phyloP scores from a whole-genome alignment of 2,113 vertebrate species.

The Sula dactylatra region DNA sequence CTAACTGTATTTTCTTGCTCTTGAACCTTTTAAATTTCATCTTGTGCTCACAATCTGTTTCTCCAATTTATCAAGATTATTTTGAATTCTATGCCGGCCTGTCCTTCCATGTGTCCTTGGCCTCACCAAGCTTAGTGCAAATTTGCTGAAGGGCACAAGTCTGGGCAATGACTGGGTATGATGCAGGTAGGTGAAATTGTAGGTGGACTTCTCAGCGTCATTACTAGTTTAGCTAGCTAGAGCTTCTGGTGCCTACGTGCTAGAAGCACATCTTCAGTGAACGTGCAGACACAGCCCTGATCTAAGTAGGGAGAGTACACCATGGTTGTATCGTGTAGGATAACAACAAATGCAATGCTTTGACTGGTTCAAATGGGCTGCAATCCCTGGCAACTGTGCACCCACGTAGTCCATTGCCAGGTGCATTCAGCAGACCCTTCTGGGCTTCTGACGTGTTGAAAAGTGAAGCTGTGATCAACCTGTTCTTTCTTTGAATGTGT shows the following conservation, averaged over 20 bases:
- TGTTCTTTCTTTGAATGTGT: not conserved
- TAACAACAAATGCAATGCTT: not conserved
- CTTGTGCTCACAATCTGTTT: not conserved
- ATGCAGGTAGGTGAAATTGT: not conserved
- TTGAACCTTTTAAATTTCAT: not conserved
- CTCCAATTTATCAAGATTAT: not conserved
- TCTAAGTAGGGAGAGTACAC: not conserved
- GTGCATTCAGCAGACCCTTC: not conserved
- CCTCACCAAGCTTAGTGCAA: not conserved
- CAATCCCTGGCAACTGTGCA: not conserved
- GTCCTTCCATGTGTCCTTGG: not conserved
- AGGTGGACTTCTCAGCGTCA: not conserved
- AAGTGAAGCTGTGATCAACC: not conserved
- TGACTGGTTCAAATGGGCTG: not conserved
- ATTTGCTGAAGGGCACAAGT: not conserved
- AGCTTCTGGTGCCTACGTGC: not conserved
- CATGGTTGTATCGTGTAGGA: accelerated
- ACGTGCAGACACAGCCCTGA: not conserved
- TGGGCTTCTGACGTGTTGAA: not conserved
- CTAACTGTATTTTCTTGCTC: not conserved
- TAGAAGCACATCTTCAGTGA: not conserved
- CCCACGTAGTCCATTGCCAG: not conserved
- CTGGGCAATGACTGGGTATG: not conserved
- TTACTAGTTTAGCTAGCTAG: not conserved
- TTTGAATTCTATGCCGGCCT: not conserved